These are phyloP conservation scores for Scylla paramamosain DNA, from an alignment of 1,140 invertebrate genomes.

Conservation along the genomic window DNA sequence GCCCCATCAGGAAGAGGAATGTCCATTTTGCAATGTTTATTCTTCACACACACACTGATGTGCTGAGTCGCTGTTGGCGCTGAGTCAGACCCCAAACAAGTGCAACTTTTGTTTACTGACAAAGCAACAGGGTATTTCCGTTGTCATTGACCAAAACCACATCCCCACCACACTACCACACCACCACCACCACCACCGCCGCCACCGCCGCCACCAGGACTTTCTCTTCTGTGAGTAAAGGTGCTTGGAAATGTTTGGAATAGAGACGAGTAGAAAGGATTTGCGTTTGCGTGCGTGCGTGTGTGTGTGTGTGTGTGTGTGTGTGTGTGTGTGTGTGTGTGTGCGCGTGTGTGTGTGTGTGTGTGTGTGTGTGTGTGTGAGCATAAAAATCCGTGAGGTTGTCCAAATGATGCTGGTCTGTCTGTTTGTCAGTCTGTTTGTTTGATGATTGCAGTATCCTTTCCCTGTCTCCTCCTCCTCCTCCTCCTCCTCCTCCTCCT, in stretches of 20 bases:
- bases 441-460: neutral
- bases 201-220: neutral
- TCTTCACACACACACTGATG: conserved; percentile 65
- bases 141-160: conserved; percentile 66
- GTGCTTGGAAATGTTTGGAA: neutral
- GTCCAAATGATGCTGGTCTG: too few relatives aligned
- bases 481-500: neutral
- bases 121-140: conserved; percentile 72
- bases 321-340: neutral
- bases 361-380: neutral
- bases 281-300: conserved; percentile 8
- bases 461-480: neutral
- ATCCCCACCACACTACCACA: neutral
- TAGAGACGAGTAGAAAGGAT: neutral
- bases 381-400: neutral
- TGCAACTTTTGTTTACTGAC: conserved; percentile 71
- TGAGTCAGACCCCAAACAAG: conserved; percentile 71
- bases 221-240: too few relatives aligned
- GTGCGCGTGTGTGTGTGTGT: neutral
- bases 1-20: conserved; percentile 47
- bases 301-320: conserved; percentile 25
- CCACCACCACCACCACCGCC: neutral
- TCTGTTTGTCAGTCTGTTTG: too few relatives aligned
- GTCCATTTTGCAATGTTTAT: conserved; percentile 72
- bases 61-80: conserved; percentile 72